phyloP scores from a whole-genome alignment of 2,113 vertebrate genomes.

The Pachyramphus minor region DNA sequence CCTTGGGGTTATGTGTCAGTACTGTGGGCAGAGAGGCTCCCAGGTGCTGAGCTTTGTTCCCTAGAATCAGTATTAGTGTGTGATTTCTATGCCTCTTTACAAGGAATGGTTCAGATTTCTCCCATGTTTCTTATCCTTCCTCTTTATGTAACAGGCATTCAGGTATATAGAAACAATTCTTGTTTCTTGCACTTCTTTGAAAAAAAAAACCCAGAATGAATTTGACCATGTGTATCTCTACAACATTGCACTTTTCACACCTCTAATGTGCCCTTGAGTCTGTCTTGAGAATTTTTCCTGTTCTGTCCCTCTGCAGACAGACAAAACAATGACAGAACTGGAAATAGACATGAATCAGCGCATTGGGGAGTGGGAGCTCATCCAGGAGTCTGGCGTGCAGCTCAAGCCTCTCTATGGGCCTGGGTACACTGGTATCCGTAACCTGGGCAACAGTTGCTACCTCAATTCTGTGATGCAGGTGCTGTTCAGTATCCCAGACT shows the following conservation, averaged over 20 bases:
- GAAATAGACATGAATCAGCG: conserved; percentile 99
- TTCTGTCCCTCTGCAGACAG: conserved; percentile 78
- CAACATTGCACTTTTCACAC: not conserved
- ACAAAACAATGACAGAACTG: conserved; percentile 97
- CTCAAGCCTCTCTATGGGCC: conserved; percentile 90
- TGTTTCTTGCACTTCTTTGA: not conserved
- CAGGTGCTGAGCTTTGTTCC: not conserved
- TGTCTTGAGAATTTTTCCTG: not conserved
- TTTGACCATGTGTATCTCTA: not conserved
- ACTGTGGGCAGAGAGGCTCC: not conserved
- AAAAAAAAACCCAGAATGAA: not conserved
- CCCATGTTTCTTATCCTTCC: not conserved
- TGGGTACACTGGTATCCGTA: conserved; percentile 93
- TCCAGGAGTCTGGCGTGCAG: conserved; percentile 93
- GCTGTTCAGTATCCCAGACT: conserved; percentile 97
- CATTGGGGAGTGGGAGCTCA: conserved; percentile 97
- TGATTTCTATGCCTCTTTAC: not conserved
- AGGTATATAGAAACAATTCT: not conserved
- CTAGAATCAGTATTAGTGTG: not conserved
- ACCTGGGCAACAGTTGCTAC: conserved; percentile 99
- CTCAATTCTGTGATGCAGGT: conserved; percentile 99
- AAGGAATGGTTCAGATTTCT: not conserved
- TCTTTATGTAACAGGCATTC: not conserved
- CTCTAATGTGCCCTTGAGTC: not conserved
- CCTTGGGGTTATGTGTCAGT: not conserved